These are phyloP conservation scores for Allacma fusca DNA, from an alignment of 2,888 invertebrate genomes.

Conservation along the genomic window DNA sequence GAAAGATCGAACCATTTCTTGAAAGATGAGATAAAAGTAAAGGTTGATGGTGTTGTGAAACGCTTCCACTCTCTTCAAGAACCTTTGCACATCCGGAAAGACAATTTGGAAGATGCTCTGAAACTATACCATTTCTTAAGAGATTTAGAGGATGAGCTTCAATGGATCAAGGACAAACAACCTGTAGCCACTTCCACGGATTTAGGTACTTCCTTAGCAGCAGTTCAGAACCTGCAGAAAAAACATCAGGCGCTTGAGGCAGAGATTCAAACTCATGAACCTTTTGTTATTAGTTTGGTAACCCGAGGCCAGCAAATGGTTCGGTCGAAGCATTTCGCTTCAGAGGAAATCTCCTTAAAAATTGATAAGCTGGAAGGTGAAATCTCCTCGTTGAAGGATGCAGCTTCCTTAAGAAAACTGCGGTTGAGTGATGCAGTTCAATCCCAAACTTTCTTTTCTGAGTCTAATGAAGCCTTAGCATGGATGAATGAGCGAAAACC, in stretches of 20 bases:
- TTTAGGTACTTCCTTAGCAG: constrained; percentile 67
- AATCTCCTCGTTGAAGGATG: constrained; percentile 75
- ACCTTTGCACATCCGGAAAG: constrained; percentile 88
- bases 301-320: constrained; percentile 81
- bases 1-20: constrained; percentile 85
- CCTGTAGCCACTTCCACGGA: constrained; percentile 76
- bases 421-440: constrained; percentile 82
- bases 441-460: constrained; percentile 87
- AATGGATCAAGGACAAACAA: constrained; percentile 86
- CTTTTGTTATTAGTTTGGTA: constrained; percentile 77
- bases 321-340: constrained; percentile 85
- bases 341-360: constrained; percentile 75
- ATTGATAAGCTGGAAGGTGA: constrained; percentile 75
- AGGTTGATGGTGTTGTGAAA: constrained; percentile 74
- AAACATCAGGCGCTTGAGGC: constrained; percentile 92
- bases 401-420: constrained; percentile 75
- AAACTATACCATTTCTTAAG: constrained; percentile 87
- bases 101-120: constrained; percentile 90
- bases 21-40: constrained; percentile 82
- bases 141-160: constrained; percentile 90
- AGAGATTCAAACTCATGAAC: constrained; percentile 86
- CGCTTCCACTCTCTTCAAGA: constrained; percentile 82
- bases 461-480: constrained; percentile 88
- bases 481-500: constrained; percentile 90
- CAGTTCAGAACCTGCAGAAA: constrained; percentile 87